These are phyloP conservation scores for Lycodopsis pacificus DNA, from an alignment of 2,797 vertebrate species.

Conservation along the genomic window DNA sequence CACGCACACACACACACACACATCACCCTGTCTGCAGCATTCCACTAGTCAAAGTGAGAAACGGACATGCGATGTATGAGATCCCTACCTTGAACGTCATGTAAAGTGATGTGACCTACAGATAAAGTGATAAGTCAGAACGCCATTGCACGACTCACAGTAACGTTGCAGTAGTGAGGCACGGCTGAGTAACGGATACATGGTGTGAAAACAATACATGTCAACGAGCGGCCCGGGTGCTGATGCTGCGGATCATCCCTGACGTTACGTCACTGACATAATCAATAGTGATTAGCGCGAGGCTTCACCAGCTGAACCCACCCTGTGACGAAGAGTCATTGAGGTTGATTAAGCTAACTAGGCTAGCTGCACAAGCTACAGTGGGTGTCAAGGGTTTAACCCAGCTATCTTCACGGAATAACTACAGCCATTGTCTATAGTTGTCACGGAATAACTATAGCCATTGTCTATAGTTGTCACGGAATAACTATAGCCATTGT, in stretches of 20 bases:
- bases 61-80: constrained; percentile 4
- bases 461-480: too few relatives aligned
- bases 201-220: not conserved
- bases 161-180: not conserved
- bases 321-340: not conserved
- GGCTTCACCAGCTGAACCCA: not conserved
- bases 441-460: too few relatives aligned
- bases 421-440: too few relatives aligned
- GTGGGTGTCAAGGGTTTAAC: rapidly evolving
- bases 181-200: not conserved
- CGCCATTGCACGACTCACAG: not conserved
- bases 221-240: not conserved
- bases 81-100: constrained; percentile 61
- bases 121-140: constrained; percentile 57
- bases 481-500: too few relatives aligned
- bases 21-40: not conserved
- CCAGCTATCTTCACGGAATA: too few relatives aligned
- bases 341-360: too few relatives aligned
- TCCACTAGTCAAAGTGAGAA: not conserved
- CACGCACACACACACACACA: not conserved
- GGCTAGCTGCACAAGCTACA: not conserved
- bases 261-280: not conserved
- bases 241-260: not conserved
- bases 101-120: constrained; percentile 55
- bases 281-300: not conserved